phyloP scores from a whole-genome alignment of 2,797 vertebrate genomes.

The Naso thynnoides region DNA sequence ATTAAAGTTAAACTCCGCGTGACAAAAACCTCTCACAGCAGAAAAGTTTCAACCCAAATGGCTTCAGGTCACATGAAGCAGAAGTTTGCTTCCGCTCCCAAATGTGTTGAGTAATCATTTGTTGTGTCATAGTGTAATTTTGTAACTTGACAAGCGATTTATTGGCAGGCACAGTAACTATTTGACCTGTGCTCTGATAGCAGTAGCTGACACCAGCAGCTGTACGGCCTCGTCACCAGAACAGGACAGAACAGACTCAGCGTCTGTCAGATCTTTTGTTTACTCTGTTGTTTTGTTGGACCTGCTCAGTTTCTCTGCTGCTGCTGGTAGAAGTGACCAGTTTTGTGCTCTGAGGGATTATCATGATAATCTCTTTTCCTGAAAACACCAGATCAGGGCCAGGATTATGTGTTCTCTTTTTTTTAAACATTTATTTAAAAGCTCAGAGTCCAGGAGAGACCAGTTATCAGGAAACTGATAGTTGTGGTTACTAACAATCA shows the following conservation, averaged over 20 bases:
- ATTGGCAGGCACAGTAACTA: slow-evolving; percentile 4
- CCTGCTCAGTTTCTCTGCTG: background rate
- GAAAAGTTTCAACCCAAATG: background rate
- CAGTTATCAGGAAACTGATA: background rate
- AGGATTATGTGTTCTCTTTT: background rate
- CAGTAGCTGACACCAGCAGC: slow-evolving; percentile 7
- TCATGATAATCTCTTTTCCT: background rate
- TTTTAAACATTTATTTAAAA: background rate
- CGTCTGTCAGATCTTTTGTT: background rate
- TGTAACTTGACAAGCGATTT: slow-evolving; percentile 11
- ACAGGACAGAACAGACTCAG: too few species aligned
- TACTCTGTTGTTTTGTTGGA: background rate
- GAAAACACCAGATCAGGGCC: background rate
- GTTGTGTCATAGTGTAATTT: background rate
- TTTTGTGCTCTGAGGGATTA: background rate
- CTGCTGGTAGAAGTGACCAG: background rate
- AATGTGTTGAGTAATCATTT: background rate
- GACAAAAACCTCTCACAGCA: background rate
- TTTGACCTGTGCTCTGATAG: slow-evolving; percentile 23
- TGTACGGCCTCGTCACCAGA: background rate
- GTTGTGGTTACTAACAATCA: background rate
- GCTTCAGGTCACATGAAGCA: slow-evolving; percentile 12
- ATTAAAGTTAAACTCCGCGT: too few species aligned
- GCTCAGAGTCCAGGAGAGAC: background rate
- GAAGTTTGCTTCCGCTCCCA: background rate